phyloP scores from a whole-genome alignment of 2,888 invertebrate species.

The Pseudococcus jackbeardsleyi region DNA sequence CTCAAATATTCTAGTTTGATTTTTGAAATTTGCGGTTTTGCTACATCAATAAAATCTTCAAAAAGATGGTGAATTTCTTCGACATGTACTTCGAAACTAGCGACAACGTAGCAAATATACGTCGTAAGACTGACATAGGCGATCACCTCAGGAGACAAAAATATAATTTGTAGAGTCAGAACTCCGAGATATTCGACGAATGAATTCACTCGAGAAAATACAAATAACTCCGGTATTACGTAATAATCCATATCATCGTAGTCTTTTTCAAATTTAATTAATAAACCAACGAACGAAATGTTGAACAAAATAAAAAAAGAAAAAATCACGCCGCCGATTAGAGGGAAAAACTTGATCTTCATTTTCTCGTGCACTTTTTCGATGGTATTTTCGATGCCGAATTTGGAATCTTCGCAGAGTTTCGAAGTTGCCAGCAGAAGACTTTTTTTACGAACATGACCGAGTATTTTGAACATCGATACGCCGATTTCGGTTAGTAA shows the following conservation, averaged over 20 bases:
- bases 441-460: background rate
- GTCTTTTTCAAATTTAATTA: background rate
- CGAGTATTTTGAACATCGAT: background rate
- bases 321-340: background rate
- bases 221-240: background rate
- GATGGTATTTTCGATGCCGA: background rate
- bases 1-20: background rate
- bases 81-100: background rate
- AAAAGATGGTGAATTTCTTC: background rate
- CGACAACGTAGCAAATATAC: background rate
- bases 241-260: slow-evolving; percentile 24
- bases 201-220: slow-evolving; percentile 21
- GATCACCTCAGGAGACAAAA: background rate
- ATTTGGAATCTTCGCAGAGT: background rate
- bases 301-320: background rate
- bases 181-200: background rate
- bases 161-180: background rate
- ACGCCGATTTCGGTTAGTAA: background rate
- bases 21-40: background rate
- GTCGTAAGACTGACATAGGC: background rate
- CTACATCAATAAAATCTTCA: background rate
- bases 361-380: background rate
- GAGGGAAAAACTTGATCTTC: background rate
- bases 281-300: background rate
- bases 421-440: background rate